Evolutionary conservation across 2,888 invertebrate species (phyloP).

Genomic region (Lysandra coridon): DNA sequence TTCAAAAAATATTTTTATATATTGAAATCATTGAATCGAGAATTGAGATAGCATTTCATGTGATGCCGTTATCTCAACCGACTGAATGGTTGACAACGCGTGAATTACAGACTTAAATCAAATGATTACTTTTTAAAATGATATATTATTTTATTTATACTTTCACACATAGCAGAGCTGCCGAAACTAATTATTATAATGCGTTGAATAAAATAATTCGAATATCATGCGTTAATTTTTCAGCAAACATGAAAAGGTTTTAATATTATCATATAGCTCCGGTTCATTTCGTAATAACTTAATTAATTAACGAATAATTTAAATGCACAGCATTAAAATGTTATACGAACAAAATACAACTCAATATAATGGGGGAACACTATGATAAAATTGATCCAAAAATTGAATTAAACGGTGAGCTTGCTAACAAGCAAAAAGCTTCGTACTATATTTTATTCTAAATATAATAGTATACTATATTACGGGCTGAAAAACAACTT

Average conservation of each 20-base stretch:
- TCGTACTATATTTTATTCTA: no score
- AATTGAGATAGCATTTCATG: constrained; percentile 3
- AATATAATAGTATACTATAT: not conserved
- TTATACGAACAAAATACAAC: not conserved
- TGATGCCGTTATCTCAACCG: not conserved
- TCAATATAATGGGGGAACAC: not conserved
- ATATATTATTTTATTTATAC: not conserved
- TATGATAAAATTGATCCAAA: not conserved
- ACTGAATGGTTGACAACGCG: not conserved
- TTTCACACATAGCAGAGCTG: not conserved
- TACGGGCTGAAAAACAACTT: not conserved
- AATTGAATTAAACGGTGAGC: not conserved
- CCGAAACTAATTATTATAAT: not conserved
- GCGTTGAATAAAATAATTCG: not conserved
- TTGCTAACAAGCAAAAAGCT: not conserved
- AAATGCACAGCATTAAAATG: not conserved
- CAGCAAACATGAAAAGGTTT: not conserved
- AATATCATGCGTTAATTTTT: not conserved
- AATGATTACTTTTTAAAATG: not conserved
- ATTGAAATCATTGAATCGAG: not conserved
- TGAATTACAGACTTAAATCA: not conserved
- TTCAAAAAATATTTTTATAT: not conserved
- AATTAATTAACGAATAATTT: not conserved
- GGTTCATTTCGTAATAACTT: not conserved
- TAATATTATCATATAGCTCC: not conserved